These are phyloP conservation scores for Dolichallabes microphthalmus DNA, from an alignment of 2,113 vertebrate species.

Conservation along the genomic window DNA sequence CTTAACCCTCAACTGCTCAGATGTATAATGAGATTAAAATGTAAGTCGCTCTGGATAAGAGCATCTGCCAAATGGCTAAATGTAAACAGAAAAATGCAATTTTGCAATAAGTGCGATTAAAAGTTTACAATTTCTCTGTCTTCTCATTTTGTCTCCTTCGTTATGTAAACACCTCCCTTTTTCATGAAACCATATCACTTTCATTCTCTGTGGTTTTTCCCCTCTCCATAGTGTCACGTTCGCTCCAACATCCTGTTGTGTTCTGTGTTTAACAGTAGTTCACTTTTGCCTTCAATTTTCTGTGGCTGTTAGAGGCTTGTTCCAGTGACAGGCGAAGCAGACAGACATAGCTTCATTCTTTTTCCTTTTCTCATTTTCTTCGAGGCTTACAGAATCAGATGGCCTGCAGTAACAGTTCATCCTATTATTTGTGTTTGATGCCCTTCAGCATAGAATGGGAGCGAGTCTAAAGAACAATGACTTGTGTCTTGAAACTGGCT, in stretches of 20 bases:
- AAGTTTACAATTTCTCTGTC: not conserved
- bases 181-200: not conserved
- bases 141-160: not conserved
- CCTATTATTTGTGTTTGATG: slow-evolving; percentile 40
- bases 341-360: not conserved
- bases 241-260: not conserved
- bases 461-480: slow-evolving; percentile 38
- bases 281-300: slow-evolving; percentile 27
- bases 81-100: not conserved
- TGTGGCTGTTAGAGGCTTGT: slow-evolving; percentile 33
- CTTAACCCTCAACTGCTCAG: too few relatives aligned
- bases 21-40: too few relatives aligned
- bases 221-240: slow-evolving; percentile 37
- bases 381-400: slow-evolving; percentile 30
- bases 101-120: not conserved
- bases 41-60: too few relatives aligned
- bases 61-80: too few relatives aligned
- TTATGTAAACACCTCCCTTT: not conserved
- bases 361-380: slow-evolving; percentile 24
- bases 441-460: slow-evolving; percentile 43
- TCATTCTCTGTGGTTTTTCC: not conserved
- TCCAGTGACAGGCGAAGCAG: not conserved
- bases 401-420: slow-evolving; percentile 44
- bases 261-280: slow-evolving; percentile 35
- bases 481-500: slow-evolving; percentile 25